These are phyloP conservation scores for Chlorospingus flavigularis DNA, from an alignment of 2,797 vertebrate species.

Conservation along the genomic window DNA sequence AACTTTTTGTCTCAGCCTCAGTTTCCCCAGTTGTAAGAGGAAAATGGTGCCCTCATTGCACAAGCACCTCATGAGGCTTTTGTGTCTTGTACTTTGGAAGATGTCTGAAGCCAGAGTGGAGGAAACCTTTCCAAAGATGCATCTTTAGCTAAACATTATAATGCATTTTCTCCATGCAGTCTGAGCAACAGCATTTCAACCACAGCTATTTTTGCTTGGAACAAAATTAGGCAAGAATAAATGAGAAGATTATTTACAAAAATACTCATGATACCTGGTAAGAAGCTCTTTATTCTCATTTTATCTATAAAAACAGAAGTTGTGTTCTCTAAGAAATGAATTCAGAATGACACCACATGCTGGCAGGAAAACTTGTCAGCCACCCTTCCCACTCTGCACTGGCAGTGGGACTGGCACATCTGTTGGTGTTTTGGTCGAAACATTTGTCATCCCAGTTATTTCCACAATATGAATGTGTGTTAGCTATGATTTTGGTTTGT, in stretches of 20 bases:
- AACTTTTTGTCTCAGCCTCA: neutral
- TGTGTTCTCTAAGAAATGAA: neutral
- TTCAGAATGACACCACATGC: neutral
- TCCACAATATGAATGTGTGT: slow-evolving; percentile 52
- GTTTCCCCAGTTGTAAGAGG: neutral
- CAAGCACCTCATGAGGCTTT: neutral
- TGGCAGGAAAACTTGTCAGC: neutral
- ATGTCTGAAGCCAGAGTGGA: neutral
- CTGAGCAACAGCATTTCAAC: neutral
- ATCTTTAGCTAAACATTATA: neutral
- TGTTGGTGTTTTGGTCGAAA: slow-evolving; percentile 1
- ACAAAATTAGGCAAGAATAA: neutral
- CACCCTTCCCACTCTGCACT: neutral
- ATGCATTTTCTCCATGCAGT: neutral
- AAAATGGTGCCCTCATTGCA: neutral
- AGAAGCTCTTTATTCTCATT: slow-evolving; percentile 10
- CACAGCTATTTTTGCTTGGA: neutral
- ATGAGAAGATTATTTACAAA: neutral
- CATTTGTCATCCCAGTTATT: slow-evolving; percentile 28
- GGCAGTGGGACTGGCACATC: neutral
- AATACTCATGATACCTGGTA: neutral
- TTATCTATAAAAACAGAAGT: slow-evolving; percentile 5
- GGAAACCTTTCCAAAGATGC: neutral
- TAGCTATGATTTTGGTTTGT: slow-evolving; percentile 19
- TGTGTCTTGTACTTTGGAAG: neutral